Base-by-base conservation (phyloP, 2,113 vertebrate species). In the Plotosus lineatus region DNA sequence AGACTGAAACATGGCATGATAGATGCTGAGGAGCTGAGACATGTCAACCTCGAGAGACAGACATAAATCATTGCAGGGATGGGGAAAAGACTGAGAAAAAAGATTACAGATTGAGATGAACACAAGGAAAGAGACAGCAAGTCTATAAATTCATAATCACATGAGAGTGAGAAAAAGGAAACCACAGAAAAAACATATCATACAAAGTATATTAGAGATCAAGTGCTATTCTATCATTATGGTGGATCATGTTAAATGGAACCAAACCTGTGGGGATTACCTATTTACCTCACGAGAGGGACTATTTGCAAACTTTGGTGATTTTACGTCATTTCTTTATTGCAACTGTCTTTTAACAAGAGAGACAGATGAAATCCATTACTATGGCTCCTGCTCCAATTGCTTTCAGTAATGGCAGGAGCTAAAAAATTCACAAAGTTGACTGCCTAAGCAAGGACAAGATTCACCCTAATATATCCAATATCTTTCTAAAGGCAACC, bases 21-120 rank as follows among this genome's bases (percentile, higher is more conserved):
- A 31, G 72, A 83, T 83, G 74, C 51, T 51, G 31, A 83, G 6
- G 42, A 48, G 68, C 58, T 76, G 55, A 61, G 75, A 75, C 44
- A 68, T 78, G 78, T 78, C 82, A 81, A 81, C 50, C 51, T 50
- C 26, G 65, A 38, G 71, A 80, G 78, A 68, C 33, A 78, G 23
- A 69, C 55, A 83, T 83, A 81, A 80, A 85, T 85, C 81, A 81
- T 58, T 11, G 60, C 50, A 79, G 61, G 77, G 74, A 84, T 72
- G 73, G 75, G 60, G 65, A 78, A 51, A 36, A 33, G 58, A 73
- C 19, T 56, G 83, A 74, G 46, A 77, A 79, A 69, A 17, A 56
- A 56, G 73, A 61, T 26, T 26, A 79, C 14, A 61, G 66, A 80
- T 36, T 78, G 56, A 60, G 55, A 38, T 9, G 26, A 80, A 79